Evolutionary conservation across 2,113 vertebrate species (phyloP).

Genomic region (Turdus rufiventris): DNA sequence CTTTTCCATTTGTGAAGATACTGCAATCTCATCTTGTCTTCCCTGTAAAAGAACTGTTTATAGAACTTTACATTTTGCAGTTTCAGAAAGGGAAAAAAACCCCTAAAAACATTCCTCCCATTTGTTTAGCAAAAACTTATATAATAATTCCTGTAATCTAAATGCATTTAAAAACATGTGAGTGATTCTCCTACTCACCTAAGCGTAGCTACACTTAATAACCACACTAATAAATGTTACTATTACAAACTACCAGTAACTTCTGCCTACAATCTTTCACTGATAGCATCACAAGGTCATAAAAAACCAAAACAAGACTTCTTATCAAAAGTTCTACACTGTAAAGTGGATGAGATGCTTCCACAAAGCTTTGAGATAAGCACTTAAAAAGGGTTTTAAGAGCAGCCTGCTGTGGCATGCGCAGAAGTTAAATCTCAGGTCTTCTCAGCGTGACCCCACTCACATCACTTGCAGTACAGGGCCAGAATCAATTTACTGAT

Average conservation of each 20-base stretch:
- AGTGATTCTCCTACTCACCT: neutral
- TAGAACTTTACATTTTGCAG: neutral
- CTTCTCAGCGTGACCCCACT: neutral
- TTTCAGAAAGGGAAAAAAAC: neutral
- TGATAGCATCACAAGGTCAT: neutral
- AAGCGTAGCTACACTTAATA: neutral
- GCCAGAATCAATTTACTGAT: neutral
- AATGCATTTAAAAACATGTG: neutral
- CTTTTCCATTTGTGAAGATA: neutral
- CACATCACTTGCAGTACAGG: neutral
- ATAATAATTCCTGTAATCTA: neutral
- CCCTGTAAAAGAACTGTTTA: neutral
- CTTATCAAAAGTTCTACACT: neutral
- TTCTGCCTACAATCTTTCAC: neutral
- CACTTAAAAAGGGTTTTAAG: neutral
- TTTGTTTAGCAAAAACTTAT: neutral
- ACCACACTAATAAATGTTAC: neutral
- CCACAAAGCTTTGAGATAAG: neutral
- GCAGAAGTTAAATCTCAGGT: neutral
- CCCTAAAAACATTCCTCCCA: neutral
- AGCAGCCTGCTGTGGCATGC: neutral
- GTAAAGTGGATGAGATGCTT: neutral
- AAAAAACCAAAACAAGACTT: neutral
- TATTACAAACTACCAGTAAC: neutral
- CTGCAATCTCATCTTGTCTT: neutral